Percentiles rank a stretch among this genome's conserved stretches.
phyloP scores from a whole-genome alignment of 2,113 vertebrate genomes.

The Nymphicus hollandicus region DNA sequence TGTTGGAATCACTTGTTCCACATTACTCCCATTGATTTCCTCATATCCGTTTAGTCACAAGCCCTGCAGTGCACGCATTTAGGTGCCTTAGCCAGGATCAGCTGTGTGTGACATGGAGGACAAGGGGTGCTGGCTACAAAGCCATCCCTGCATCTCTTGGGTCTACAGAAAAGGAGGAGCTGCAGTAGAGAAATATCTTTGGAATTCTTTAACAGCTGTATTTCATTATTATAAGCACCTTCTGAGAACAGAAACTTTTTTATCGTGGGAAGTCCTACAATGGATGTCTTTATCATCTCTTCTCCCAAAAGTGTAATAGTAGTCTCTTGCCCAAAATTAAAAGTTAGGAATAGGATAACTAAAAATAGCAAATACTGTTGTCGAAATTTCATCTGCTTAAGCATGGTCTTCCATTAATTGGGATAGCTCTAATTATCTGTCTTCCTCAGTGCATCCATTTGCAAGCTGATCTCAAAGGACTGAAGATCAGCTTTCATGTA shows the following conservation, averaged over 20 bases:
- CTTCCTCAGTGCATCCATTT: background rate
- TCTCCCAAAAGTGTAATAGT: background rate
- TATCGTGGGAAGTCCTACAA: background rate
- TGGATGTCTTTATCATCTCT: background rate
- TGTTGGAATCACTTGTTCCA: background rate
- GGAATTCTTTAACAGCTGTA: background rate
- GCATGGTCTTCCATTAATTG: background rate
- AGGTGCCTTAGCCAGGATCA: background rate
- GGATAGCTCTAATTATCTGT: background rate
- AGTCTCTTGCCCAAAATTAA: background rate
- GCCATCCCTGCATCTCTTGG: background rate
- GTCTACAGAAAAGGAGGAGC: background rate
- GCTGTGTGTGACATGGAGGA: too few relatives aligned
- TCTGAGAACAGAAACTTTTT: background rate
- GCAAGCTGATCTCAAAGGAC: background rate
- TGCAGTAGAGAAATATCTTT: background rate
- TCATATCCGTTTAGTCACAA: background rate
- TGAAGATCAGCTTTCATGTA: background rate
- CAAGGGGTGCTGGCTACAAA: background rate
- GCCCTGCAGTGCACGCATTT: too few relatives aligned
- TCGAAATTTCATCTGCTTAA: background rate
- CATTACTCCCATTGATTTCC: background rate
- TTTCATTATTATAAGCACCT: background rate
- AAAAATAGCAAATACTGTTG: background rate
- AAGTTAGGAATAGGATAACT: background rate